Evolutionary conservation across 2,888 invertebrate species (phyloP), one percentile per base, ranked within the genome.

Genomic region (Agrenia bidenticulata): DNA sequence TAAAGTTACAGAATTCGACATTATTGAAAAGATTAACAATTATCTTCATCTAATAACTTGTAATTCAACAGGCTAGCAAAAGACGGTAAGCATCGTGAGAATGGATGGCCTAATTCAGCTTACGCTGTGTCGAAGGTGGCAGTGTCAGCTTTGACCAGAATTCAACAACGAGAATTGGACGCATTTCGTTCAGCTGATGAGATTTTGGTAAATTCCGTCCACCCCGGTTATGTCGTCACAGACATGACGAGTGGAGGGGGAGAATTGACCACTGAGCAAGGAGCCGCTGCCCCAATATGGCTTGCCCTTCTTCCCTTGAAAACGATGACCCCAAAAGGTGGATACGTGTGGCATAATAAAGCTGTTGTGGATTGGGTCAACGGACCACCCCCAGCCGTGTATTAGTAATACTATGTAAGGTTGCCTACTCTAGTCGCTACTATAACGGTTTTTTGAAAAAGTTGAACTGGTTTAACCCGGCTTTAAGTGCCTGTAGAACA

Each of bases 211-310:
- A 90, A 90, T 80, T 81, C 86, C 2, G 87, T 87, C 1, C 87
- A 88, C 79, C 90, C 90, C 0, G 91, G 90, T 0, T 89, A 86
- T 78, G 89, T 91, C 0, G 84, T 84, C 73, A 92, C 91, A 0
- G 90, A 91, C 77, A 88, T 92, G 89, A 82, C 86, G 0, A 86
- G 85, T 27, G 86, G 88, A 75, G 85, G 84, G 76, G 91, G 87
- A 0, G 77, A 79, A 0, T 79, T 86, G 24, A 83, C 83, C 1
- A 82, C 84, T 19, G 87, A 87, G 50, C 77, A 84, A 79, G 79
- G 80, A 21, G 87, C 87, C 0, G 80, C 77, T 88, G 85, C 85
- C 2, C 83, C 88, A 1, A 77, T 87, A 0, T 87, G 85, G 76
- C 78, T 86, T 72, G 88, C 84, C 50, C 81, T 84, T 79, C 82